A percentile compares a stretch with the other conserved stretches of the same genome.
phyloP scores from a whole-genome alignment of 2,797 vertebrate species.

The Diplodus sargus region DNA sequence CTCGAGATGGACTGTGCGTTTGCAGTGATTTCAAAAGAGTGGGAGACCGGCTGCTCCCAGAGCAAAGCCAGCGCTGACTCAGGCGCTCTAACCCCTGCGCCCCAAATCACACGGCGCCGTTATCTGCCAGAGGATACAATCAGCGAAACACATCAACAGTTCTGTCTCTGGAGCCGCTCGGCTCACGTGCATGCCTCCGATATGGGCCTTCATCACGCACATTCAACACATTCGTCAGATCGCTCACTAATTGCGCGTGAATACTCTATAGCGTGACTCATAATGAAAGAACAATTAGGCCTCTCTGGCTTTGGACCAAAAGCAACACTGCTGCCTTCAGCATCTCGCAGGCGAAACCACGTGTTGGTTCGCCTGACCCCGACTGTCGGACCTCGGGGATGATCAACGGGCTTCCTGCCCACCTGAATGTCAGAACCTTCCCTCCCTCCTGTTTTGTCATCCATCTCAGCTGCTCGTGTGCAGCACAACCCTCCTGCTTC shows the following conservation, averaged over 20 bases:
- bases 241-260: constrained; percentile 78
- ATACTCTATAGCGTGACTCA: constrained; percentile 76
- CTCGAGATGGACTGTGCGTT: constrained; percentile 48
- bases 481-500: constrained; percentile 64
- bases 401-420: constrained; percentile 68
- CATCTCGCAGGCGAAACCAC: constrained; percentile 58
- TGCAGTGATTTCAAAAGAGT: constrained; percentile 69
- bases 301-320: constrained; percentile 68
- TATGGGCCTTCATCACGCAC: constrained; percentile 22
- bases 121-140: constrained; percentile 77
- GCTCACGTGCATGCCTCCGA: constrained; percentile 47
- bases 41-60: constrained; percentile 65
- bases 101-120: constrained; percentile 70
- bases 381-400: constrained; percentile 54
- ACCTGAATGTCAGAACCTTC: constrained; percentile 46
- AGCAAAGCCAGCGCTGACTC: constrained; percentile 71
- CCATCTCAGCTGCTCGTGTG: constrained; percentile 65
- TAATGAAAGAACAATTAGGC: constrained; percentile 77
- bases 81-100: constrained; percentile 63
- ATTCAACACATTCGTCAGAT: constrained; percentile 62
- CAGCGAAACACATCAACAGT: constrained; percentile 74
- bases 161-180: constrained; percentile 57
- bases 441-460: constrained; percentile 47
- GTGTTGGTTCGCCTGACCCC: constrained; percentile 59
- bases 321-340: constrained; percentile 48